Base-by-base conservation (phyloP, 2,113 vertebrate species). In the Pterocles gutturalis region DNA sequence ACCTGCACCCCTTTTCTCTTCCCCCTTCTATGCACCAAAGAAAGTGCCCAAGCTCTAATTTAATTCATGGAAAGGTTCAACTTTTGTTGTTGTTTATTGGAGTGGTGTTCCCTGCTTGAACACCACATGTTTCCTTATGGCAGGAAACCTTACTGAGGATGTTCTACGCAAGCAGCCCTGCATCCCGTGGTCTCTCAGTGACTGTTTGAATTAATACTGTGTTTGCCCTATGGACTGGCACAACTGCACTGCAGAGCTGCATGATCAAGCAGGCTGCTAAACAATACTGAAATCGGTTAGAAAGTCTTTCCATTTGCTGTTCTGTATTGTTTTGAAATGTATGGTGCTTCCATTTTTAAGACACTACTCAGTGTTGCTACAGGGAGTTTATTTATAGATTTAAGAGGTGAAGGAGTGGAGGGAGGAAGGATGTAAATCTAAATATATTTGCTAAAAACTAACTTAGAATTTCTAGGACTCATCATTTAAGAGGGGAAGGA, bases 201-300 rank as follows among this genome's bases (percentile, higher is more conserved):
- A 72, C 21, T 66, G 72, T 9, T 81, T 73, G 67, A 65, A 31
- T 41, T 82, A 96, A 38, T 3, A 10, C 96, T 96, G 94, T 49
- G 95, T 69, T 79, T 97, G 93, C 96, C 93, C 93, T 94, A 70
- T 89, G 83, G 89, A 58, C 46, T 72, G 73, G 62, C 87, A 71
- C 12, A 83, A 57, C 79, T 16, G 45, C 36, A 2, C 71, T 17
- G 60, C 64, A 36, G 75, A 75, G 29, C 0, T 51, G 60, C 7
- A 2, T 1, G 6, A 65, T 51, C 53, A 72, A 45, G 71, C 2
- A 4, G 51, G 45, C 76, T 86, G 48, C 81, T 61, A 6, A 90
- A 82, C 85, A 43, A 9, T 17, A 10, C 79, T 67, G 73, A 33
- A 43, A 24, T 84, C 24, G 41, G 4, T 61, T 61, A 84, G 41